phyloP scores from a whole-genome alignment of 2,888 invertebrate species.

The Limnephilus auricula region DNA sequence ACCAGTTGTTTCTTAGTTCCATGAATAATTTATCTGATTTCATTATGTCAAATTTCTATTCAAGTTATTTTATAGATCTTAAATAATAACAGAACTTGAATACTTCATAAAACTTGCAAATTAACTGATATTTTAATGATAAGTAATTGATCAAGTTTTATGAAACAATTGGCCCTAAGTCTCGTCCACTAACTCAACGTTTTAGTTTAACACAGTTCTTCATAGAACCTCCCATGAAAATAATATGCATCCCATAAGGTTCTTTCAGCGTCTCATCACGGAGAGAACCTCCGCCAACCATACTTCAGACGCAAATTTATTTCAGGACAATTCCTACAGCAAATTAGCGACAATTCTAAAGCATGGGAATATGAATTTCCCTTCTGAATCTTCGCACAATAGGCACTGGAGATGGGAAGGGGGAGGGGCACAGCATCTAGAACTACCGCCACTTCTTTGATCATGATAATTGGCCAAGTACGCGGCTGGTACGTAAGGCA shows the following conservation, averaged over 20 bases:
- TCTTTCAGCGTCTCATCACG: background rate
- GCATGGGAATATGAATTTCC: slow-evolving; percentile 5
- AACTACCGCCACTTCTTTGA: slow-evolving; percentile 4
- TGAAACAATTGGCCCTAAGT: no score
- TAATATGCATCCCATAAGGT: background rate
- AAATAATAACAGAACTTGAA: no score
- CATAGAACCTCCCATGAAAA: background rate
- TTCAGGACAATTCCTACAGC: background rate
- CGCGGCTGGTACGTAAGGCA: background rate
- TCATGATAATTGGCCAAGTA: slow-evolving; percentile 11
- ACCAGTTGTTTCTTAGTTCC: no score
- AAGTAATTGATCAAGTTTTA: no score
- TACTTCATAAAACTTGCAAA: no score
- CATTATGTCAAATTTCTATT: no score
- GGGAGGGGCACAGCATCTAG: background rate
- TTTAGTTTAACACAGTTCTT: background rate
- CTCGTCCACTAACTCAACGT: no score
- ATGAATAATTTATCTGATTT: no score
- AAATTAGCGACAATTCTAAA: slow-evolving; percentile 26
- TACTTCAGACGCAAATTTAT: background rate
- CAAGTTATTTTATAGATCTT: no score
- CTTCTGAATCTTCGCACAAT: background rate
- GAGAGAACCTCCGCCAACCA: background rate
- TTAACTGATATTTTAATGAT: no score
- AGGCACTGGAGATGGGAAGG: background rate